Base-by-base conservation (phyloP, 2,797 vertebrate species). In the Pangasius mekongensis region DNA sequence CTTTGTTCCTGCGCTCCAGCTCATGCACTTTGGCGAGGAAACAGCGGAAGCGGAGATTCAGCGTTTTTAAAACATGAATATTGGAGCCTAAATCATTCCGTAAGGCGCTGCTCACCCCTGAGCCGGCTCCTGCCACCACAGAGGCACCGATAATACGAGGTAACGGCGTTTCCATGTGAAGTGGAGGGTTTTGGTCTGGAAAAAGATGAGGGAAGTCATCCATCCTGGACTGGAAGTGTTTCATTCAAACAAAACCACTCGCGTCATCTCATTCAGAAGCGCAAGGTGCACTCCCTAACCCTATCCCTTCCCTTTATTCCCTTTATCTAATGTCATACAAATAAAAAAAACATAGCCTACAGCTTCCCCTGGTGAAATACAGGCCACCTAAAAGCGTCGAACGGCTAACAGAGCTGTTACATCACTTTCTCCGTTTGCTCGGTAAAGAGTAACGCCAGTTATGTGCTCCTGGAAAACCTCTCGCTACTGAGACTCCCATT, bases 11-110 rank as follows among this genome's bases (percentile, higher is more conserved):
- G 84, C 97, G 95, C 93, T 97, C 97, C 92, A 97, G 93, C 83
- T 97, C 97, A 82, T 97, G 97, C 80, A 97, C 97, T 92, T 97
- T 97, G 90, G 97, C 96, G 84, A 97, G 94, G 92, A 97, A 97
- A 92, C 97, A 97, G 89, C 97, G 96, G 94, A 97, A 97, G 30
- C 97, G 96, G 91, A 97, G 95, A 91, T 97, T 97, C 56, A 97
- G 96, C 22, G 96, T 96, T 90, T 97, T 97, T 74, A 97, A 93
- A 86, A 96, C 95, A 84, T 96, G 95, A 90, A 97, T 96, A 93
- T 97, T 97, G 88, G 97, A 97, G 74, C 97, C 97, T 94, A 97
- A 90, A 90, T 97, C 97, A 91, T 95, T 97, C 80, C 97, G 95
- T 89, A 97, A 94, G 16, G 95, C 97, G 87, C 95, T 94, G 86